A percentile compares a stretch with the other conserved stretches of the same genome.
Conservation (phyloP, 1,140 invertebrate genomes). For the Aleiodes sp. region DNA sequence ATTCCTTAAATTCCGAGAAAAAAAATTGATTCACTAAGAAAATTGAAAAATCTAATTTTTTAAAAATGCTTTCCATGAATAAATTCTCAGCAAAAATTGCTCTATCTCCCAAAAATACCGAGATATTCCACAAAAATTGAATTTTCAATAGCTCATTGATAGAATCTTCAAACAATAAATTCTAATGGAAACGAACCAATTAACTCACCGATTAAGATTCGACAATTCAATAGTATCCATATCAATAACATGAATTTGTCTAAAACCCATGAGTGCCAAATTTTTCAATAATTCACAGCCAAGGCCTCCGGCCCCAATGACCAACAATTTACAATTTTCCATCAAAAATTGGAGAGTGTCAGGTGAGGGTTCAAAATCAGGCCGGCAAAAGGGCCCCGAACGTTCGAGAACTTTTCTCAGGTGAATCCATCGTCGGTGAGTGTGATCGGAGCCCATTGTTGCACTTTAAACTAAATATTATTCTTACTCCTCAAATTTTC, state of each 20-base stretch:
- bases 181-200: background rate
- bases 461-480: background rate
- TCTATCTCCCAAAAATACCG: no score
- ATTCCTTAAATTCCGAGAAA: no score
- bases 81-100: no score
- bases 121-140: no score
- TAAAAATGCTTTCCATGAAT: no score
- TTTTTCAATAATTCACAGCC: slow-evolving; percentile 98
- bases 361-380: slow-evolving; percentile 87
- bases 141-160: background rate
- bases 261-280: slow-evolving; percentile 93
- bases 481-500: no score
- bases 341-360: slow-evolving; percentile 88
- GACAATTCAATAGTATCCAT: slow-evolving; percentile 99
- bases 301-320: slow-evolving; percentile 95
- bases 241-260: slow-evolving; percentile 94
- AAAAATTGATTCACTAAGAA: no score
- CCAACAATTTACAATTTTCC: slow-evolving; percentile 84
- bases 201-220: slow-evolving; percentile 85
- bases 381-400: slow-evolving; percentile 92
- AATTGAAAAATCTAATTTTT: no score
- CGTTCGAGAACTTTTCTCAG: slow-evolving; percentile 88
- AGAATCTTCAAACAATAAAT: background rate
- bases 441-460: slow-evolving; percentile 54
- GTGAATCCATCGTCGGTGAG: slow-evolving; percentile 77